Evolutionary conservation across 1,140 invertebrate species (phyloP), one percentile per base, ranked within the genome.

Genomic region (Caerostris extrusa): DNA sequence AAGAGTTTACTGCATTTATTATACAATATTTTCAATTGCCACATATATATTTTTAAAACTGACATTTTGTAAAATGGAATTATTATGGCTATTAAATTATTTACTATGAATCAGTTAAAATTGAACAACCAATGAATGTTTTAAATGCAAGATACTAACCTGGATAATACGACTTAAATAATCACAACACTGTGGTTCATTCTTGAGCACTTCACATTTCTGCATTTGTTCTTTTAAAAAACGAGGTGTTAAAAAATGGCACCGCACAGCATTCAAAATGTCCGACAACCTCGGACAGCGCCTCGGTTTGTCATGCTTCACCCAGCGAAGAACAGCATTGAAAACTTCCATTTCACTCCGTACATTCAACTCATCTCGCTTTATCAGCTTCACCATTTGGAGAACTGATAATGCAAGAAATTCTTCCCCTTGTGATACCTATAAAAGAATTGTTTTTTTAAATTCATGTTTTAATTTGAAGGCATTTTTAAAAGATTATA

Each of bases 251-350:
- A 99, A 96, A 96, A 98, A 98, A 95, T 99, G 98, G 95, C 98
- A 98, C 3, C 98, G 97, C 3, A 99, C 98, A 1, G 98, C 98
- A 95, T 97, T 97, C 57, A 99, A 96, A 95, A 99, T 98, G 94
- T 97, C 97, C 95, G 98, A 98, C 97, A 99, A 98, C 95, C 98
- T 98, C 6, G 97, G 97, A 93, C 98, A 97, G 81, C 98, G 96
- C 67, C 89, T 69, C 82, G 81, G 91, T 94, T 95, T 98, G 96
- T 99, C 99, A 96, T 99, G 99, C 95, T 99, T 99, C 34, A 99
- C 98, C 99, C 99, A 99, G 95, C 98, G 98, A 98, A 99, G 99
- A 77, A 99, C 98, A 7, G 99, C 99, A 96, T 98, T 98, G 96
- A 98, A 99, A 64, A 98, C 98, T 95, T 99, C 98, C 96, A 99